Percentiles rank a stretch among this genome's conserved stretches.
phyloP scores from a whole-genome alignment of 2,797 vertebrate genomes.

The Coilia nasus region DNA sequence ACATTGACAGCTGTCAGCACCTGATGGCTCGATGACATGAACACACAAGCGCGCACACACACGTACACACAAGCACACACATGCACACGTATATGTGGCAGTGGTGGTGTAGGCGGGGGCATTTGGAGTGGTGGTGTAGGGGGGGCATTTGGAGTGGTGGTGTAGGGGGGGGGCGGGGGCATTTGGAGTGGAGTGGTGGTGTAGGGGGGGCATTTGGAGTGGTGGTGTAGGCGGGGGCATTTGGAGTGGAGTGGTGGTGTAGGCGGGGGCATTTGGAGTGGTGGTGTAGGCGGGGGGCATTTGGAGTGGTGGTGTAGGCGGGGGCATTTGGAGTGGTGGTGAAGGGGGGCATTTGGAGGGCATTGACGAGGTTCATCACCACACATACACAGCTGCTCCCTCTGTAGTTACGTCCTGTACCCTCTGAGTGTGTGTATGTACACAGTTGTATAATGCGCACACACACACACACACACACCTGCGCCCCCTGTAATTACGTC shows the following conservation, averaged over 20 bases:
- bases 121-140: not conserved
- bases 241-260: not conserved
- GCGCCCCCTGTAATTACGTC: too few relatives aligned
- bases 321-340: too few relatives aligned
- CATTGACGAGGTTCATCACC: too few relatives aligned
- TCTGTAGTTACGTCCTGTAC: not conserved
- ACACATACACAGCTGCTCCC: not conserved
- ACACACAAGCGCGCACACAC: not conserved
- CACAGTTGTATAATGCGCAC: not conserved
- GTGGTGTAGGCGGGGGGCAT: too few relatives aligned
- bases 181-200: not conserved
- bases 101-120: not conserved
- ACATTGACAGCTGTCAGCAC: constrained; percentile 29
- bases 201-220: not conserved
- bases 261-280: not conserved
- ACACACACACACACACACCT: not conserved
- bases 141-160: not conserved
- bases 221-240: not conserved
- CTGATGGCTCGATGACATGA: not conserved
- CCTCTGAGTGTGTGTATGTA: not conserved
- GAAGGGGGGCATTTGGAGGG: too few relatives aligned
- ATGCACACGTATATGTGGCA: too few relatives aligned
- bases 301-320: not conserved
- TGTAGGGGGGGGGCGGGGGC: too few relatives aligned
- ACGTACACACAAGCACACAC: not conserved